A percentile compares a stretch with the other conserved stretches of the same genome.
These are phyloP conservation scores for Crotalus tigris DNA, from an alignment of 2,113 vertebrate species.

Conservation along the genomic window DNA sequence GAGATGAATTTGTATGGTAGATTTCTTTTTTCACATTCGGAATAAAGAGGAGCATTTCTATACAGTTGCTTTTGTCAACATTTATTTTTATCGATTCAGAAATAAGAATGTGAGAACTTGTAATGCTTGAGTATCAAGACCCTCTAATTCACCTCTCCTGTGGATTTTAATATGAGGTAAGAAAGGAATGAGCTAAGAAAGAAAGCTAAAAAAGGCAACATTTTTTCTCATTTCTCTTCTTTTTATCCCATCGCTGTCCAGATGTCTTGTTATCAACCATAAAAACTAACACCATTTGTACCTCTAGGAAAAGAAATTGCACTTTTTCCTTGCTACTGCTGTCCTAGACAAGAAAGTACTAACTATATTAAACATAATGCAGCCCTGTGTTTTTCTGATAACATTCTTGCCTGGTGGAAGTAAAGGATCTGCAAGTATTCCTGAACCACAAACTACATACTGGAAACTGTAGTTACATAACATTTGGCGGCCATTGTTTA, in stretches of 20 bases:
- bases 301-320: slow-evolving; percentile 24
- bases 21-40: slow-evolving; percentile 1
- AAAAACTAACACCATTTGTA: background rate
- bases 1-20: slow-evolving; percentile 24
- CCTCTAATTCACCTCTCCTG: background rate
- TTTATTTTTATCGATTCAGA: background rate
- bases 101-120: background rate
- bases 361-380: background rate
- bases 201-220: background rate
- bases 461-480: background rate
- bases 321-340: background rate
- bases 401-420: background rate
- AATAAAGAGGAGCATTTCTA: slow-evolving; percentile 11
- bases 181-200: background rate
- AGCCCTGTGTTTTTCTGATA: background rate
- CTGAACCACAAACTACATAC: background rate
- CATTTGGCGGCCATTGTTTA: background rate
- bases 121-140: background rate
- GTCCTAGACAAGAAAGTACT: background rate
- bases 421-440: background rate
- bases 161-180: background rate
- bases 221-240: background rate
- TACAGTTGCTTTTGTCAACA: background rate
- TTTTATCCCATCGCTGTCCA: background rate
- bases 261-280: background rate